These are phyloP conservation scores for Acanthopagrus latus DNA, from an alignment of 2,797 vertebrate species.

Conservation along the genomic window DNA sequence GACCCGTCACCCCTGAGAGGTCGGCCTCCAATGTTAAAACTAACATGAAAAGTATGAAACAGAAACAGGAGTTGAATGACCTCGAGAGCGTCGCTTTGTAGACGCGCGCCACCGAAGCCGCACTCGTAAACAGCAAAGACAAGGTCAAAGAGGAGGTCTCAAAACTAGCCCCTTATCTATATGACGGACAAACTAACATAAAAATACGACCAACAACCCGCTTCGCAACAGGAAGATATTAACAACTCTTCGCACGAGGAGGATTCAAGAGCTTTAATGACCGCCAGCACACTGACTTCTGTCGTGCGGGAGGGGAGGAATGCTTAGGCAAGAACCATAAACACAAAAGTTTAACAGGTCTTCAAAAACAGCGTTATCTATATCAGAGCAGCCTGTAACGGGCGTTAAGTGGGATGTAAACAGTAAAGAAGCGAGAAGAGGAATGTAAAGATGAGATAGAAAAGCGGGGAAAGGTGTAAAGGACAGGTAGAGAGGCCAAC, in stretches of 20 bases:
- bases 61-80: conserved; percentile 75
- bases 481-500: conserved; percentile 49
- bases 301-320: conserved; percentile 27
- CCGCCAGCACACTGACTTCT: conserved; percentile 38
- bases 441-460: conserved; percentile 63
- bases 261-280: conserved; percentile 63
- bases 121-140: conserved; percentile 72
- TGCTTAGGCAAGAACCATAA: conserved; percentile 62
- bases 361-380: conserved; percentile 75
- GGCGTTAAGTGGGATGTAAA: conserved; percentile 58
- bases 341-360: conserved; percentile 59
- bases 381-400: conserved; percentile 46
- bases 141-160: conserved; percentile 71
- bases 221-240: conserved; percentile 49
- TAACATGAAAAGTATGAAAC: conserved; percentile 48
- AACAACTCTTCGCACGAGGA: conserved; percentile 31
- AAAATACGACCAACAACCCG: conserved; percentile 56
- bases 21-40: conserved; percentile 34
- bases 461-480: conserved; percentile 52
- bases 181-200: conserved; percentile 62
- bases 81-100: conserved; percentile 57
- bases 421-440: conserved; percentile 44
- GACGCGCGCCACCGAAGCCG: conserved; percentile 41
- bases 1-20: conserved; percentile 30
- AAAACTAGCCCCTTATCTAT: conserved; percentile 72